These are phyloP conservation scores for Falco berigora DNA, from an alignment of 2,797 vertebrate genomes.

Conservation along the genomic window DNA sequence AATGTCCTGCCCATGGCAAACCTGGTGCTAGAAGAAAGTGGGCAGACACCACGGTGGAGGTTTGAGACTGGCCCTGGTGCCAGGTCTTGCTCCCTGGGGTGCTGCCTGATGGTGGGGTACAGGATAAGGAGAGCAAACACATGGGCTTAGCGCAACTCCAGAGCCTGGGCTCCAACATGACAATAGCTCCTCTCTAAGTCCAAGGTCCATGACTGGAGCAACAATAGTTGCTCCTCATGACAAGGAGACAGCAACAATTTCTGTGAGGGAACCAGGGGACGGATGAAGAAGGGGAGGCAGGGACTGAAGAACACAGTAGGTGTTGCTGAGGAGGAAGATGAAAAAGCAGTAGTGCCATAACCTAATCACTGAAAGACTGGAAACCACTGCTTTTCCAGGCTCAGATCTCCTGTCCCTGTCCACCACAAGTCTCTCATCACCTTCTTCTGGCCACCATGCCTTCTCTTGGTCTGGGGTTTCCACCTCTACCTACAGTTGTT, in stretches of 20 bases:
- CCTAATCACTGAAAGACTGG: neutral
- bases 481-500: neutral
- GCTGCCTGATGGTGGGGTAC: neutral
- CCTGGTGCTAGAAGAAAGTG: neutral
- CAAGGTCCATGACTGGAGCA: neutral
- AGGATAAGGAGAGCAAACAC: neutral
- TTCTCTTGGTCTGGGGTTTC: neutral
- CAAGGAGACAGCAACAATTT: neutral
- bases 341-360: neutral
- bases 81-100: neutral
- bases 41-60: neutral
- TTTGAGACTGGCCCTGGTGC: neutral
- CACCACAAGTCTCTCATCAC: neutral
- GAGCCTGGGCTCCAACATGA: neutral
- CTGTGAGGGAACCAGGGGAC: neutral
- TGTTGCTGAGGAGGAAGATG: neutral
- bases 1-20: neutral
- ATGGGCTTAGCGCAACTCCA: fast-evolving
- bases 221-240: neutral
- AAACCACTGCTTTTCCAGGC: neutral
- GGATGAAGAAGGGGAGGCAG: neutral
- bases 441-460: neutral
- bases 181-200: neutral
- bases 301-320: neutral
- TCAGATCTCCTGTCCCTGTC: neutral